These are phyloP conservation scores for Hemitrygon akajei DNA, from an alignment of 2,797 vertebrate genomes.

Conservation along the genomic window DNA sequence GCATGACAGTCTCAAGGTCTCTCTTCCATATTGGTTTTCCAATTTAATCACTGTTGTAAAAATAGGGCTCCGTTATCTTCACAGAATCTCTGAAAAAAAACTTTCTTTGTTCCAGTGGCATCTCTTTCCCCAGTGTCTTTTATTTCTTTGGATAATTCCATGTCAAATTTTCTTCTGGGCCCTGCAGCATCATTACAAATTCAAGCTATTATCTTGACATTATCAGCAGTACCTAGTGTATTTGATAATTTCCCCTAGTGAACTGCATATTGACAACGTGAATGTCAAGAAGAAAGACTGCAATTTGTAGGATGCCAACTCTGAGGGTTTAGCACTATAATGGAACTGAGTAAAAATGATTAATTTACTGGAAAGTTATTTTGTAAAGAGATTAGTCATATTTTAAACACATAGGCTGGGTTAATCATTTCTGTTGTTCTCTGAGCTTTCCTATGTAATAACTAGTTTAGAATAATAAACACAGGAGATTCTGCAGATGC, in stretches of 20 bases:
- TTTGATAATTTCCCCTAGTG: neutral
- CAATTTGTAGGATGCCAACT: neutral
- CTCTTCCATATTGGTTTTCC: neutral
- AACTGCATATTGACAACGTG: neutral
- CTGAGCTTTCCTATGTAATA: neutral
- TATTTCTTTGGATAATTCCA: conserved; percentile 3
- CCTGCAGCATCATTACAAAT: neutral
- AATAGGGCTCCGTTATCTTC: neutral
- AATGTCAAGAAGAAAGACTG: neutral
- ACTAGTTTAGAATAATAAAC: neutral
- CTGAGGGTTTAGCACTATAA: neutral
- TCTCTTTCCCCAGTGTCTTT: neutral
- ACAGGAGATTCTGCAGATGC: no score
- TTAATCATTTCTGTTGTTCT: neutral
- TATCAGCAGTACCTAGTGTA: neutral
- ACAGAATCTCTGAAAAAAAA: neutral
- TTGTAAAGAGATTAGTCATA: neutral
- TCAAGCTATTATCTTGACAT: neutral
- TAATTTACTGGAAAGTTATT: neutral
- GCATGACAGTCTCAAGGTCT: neutral
- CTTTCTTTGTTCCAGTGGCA: neutral
- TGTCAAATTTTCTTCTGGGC: neutral
- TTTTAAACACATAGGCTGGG: neutral
- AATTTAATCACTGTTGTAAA: neutral
- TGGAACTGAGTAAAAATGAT: neutral